These are phyloP conservation scores for Nycticryphes semicollaris DNA, from an alignment of 2,113 vertebrate species.

Conservation along the genomic window DNA sequence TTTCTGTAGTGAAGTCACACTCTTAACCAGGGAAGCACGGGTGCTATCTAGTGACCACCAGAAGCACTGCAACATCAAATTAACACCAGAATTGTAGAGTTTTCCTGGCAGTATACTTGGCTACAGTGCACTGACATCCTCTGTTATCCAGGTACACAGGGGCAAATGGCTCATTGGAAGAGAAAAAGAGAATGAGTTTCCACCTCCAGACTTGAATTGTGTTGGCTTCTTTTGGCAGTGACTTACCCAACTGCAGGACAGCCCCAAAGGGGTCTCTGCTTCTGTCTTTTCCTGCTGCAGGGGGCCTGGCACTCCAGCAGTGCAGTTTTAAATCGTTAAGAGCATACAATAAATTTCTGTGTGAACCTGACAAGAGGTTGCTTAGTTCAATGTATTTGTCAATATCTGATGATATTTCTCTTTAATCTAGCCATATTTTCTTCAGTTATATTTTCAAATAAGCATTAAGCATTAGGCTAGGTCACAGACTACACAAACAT, in stretches of 20 bases:
- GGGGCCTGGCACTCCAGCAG: background rate
- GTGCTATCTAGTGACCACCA: background rate
- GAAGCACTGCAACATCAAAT: background rate
- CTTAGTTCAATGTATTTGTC: background rate
- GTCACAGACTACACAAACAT: background rate
- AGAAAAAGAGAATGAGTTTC: background rate
- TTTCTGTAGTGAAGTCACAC: background rate
- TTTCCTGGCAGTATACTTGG: accelerated
- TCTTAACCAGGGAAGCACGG: background rate
- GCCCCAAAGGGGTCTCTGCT: background rate
- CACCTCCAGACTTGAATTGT: background rate
- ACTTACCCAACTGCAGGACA: background rate
- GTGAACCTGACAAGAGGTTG: background rate
- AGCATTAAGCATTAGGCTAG: background rate
- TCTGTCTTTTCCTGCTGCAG: background rate
- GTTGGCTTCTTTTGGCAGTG: background rate
- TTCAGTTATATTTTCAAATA: background rate
- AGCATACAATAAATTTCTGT: background rate
- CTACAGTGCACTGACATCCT: background rate
- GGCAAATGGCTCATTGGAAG: background rate
- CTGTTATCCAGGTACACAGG: no score
- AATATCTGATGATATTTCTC: background rate
- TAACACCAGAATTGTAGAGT: background rate
- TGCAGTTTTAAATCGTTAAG: background rate
- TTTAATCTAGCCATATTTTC: background rate